phyloP scores from a whole-genome alignment of 1,140 invertebrate genomes.

The Onthophagus taurus region DNA sequence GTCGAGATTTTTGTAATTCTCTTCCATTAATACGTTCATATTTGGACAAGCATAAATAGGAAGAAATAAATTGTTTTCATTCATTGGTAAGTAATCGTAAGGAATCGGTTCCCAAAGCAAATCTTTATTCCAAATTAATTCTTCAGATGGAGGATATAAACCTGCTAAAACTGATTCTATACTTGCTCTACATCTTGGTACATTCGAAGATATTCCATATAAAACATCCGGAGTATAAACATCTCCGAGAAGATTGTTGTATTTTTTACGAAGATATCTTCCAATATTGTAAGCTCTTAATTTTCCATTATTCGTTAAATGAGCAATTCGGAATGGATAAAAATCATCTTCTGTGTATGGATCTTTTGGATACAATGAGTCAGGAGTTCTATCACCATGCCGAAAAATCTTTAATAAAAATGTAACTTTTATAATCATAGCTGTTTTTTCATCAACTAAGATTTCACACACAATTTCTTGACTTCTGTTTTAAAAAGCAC shows the following conservation, averaged over 20 bases:
- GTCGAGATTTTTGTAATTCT: too few species aligned
- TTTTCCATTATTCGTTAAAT: slow-evolving; percentile 35
- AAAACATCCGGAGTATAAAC: slow-evolving; percentile 38
- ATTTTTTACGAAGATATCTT: slow-evolving; percentile 34
- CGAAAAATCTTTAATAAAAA: slow-evolving; percentile 63
- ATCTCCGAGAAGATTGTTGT: slow-evolving; percentile 37
- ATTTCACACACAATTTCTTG: too few species aligned
- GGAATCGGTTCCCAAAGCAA: slow-evolving; percentile 39
- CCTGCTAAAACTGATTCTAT: slow-evolving; percentile 33
- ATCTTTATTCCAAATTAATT: slow-evolving; percentile 26
- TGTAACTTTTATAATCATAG: too few species aligned
- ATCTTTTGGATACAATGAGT: slow-evolving; percentile 25
- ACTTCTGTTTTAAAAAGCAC: too few species aligned
- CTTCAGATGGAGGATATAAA: slow-evolving; percentile 32
- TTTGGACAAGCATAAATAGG: too few species aligned
- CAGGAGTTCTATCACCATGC: slow-evolving; percentile 62
- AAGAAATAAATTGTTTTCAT: too few species aligned
- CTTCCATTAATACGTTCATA: too few species aligned
- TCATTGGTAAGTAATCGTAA: slow-evolving; percentile 8
- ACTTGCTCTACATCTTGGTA: slow-evolving; percentile 46
- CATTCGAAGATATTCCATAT: slow-evolving; percentile 44
- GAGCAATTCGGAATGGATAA: slow-evolving; percentile 4
- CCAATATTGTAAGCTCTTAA: slow-evolving; percentile 39
- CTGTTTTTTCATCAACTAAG: too few species aligned
- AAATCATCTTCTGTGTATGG: slow-evolving; percentile 6